A percentile compares a stretch with the other conserved stretches of the same genome.
phyloP scores from a whole-genome alignment of 2,888 invertebrate genomes.

The Drosophila paranaensis region DNA sequence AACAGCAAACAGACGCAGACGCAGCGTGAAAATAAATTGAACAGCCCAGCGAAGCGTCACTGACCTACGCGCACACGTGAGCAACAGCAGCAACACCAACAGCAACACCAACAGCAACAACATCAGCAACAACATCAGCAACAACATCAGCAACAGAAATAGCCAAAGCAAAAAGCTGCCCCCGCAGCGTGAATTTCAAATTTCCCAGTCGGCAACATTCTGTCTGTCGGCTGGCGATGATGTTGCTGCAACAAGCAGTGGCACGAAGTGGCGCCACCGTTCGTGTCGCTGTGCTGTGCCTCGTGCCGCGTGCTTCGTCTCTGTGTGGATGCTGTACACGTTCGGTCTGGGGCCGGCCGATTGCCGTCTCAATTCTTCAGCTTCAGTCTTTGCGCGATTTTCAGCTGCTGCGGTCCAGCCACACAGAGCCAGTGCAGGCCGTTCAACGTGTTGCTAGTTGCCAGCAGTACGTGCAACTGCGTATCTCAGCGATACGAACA shows the following conservation, averaged over 20 bases:
- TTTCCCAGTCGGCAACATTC: constrained; percentile 65
- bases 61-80: constrained; percentile 73
- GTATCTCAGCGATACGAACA: constrained; percentile 3
- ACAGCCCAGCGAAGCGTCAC: constrained; percentile 65
- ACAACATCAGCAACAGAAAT: constrained; percentile 38
- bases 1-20: constrained; percentile 63
- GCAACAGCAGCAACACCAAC: constrained; percentile 20
- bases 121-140: constrained; percentile 3
- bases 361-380: constrained; percentile 38
- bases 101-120: constrained; percentile 15
- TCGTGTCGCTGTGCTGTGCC: constrained; percentile 2
- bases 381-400: constrained; percentile 84
- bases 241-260: constrained; percentile 66
- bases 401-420: constrained; percentile 76
- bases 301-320: constrained; percentile 14
- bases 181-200: constrained; percentile 56
- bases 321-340: constrained; percentile 33
- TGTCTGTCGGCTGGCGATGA: constrained; percentile 45
- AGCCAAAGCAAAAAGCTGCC: constrained; percentile 48
- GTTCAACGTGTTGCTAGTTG: constrained; percentile 19
- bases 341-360: constrained; percentile 17
- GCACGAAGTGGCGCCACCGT: constrained; percentile 27
- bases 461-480: constrained; percentile 23
- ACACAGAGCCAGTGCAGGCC: constrained; percentile 10
- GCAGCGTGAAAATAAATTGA: constrained; percentile 67